A percentile compares a stretch with the other conserved stretches of the same genome.
phyloP scores from a whole-genome alignment of 1,140 invertebrate genomes.

The Drosophila ironensis region DNA sequence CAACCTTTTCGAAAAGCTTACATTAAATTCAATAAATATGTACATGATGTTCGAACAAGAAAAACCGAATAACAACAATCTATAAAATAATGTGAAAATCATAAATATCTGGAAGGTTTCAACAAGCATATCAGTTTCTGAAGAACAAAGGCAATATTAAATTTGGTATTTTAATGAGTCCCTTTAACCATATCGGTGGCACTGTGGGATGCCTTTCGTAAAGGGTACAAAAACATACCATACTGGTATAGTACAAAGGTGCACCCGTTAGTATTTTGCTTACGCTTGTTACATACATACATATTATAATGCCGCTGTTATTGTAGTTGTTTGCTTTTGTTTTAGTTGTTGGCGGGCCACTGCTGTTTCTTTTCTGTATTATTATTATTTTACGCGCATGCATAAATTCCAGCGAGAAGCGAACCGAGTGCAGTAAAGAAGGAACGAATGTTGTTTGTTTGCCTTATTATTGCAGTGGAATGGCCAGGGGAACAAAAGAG shows the following conservation, averaged over 20 bases:
- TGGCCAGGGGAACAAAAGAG: neutral
- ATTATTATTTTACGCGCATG: constrained; percentile 71
- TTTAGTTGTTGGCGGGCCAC: neutral
- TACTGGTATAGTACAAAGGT: too few relatives aligned
- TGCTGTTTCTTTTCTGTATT: constrained; percentile 36
- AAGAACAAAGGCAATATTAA: neutral
- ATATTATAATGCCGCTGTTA: constrained; percentile 13
- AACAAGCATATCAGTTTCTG: too few relatives aligned
- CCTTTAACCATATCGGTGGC: neutral
- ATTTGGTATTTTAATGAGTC: too few relatives aligned
- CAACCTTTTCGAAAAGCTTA: too few relatives aligned
- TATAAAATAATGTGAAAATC: too few relatives aligned
- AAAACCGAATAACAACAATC: too few relatives aligned
- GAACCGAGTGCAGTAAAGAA: constrained; percentile 24
- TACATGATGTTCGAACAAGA: too few relatives aligned
- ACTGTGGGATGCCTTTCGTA: neutral
- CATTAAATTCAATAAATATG: too few relatives aligned
- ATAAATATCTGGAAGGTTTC: too few relatives aligned
- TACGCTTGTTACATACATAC: constrained; percentile 41
- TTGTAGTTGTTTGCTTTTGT: constrained; percentile 18
- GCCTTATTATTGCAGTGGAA: constrained; percentile 42
- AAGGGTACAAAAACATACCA: constrained; percentile 13
- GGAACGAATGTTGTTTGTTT: constrained; percentile 37
- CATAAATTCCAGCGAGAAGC: constrained; percentile 44
- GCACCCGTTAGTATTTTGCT: constrained; percentile 42